These are phyloP conservation scores for Catalaphyllia jardinei DNA, from an alignment of 64 coral and sea anemone species.

Conservation along the genomic window DNA sequence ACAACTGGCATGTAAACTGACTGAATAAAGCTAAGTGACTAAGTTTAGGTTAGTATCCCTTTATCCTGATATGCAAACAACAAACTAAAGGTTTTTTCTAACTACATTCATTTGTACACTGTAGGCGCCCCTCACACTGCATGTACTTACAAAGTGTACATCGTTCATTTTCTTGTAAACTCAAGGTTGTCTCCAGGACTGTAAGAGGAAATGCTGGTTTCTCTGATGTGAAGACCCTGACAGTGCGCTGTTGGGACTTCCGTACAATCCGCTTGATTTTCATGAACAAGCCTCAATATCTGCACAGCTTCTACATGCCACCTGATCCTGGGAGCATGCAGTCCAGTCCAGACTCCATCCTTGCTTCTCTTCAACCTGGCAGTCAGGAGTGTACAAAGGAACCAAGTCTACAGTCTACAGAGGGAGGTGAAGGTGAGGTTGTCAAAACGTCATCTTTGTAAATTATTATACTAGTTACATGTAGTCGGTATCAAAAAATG, in stretches of 20 bases:
- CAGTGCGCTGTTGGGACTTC: conserved; percentile 88
- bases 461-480: neutral
- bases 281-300: conserved; percentile 79
- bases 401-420: conserved; percentile 14
- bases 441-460: neutral
- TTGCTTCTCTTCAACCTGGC: conserved; percentile 49
- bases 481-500: neutral
- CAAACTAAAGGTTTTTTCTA: no score
- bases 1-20: no score
- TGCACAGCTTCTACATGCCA: conserved; percentile 64
- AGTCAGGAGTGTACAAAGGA: conserved; percentile 5
- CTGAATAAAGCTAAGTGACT: no score
- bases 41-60: no score
- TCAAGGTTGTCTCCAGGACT: conserved; percentile 85
- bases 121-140: no score
- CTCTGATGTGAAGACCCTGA: conserved; percentile 92
- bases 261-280: conserved; percentile 86
- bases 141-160: neutral
- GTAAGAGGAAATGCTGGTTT: conserved; percentile 85
- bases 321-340: conserved; percentile 69
- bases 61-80: no score
- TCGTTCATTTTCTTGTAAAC: neutral
- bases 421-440: neutral
- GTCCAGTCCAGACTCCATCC: conserved; percentile 91
- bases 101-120: no score